Conservation (phyloP, 2,888 invertebrate species). For the Hypselothyrea guttata region DNA sequence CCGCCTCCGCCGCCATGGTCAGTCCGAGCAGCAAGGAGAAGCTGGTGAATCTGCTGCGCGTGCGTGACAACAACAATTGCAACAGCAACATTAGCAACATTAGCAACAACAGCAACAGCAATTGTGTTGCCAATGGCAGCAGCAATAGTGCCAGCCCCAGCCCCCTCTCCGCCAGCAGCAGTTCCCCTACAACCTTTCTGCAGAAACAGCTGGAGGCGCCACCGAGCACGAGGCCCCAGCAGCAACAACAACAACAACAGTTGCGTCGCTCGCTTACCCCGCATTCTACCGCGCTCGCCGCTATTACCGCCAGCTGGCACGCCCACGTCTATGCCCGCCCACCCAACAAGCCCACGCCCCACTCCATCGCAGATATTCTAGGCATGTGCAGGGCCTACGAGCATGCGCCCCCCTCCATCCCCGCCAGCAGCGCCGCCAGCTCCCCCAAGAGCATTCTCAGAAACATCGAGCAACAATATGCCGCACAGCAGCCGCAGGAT, state of each 20-base stretch:
- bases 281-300: slow-evolving; percentile 14
- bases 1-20: slow-evolving; percentile 51
- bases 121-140: slow-evolving; percentile 20
- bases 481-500: slow-evolving; percentile 68
- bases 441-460: slow-evolving; percentile 81
- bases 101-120: slow-evolving; percentile 41
- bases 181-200: slow-evolving; percentile 72
- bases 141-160: slow-evolving; percentile 45
- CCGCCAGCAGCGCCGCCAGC: slow-evolving; percentile 63
- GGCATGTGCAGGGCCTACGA: slow-evolving; percentile 82
- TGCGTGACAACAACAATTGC: slow-evolving; percentile 62
- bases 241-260: slow-evolving; percentile 35
- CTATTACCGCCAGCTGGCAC: slow-evolving; percentile 87
- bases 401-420: slow-evolving; percentile 28
- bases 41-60: slow-evolving; percentile 61
- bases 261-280: slow-evolving; percentile 39
- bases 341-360: slow-evolving; percentile 91
- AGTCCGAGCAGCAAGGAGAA: slow-evolving; percentile 75
- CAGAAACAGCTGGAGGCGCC: slow-evolving; percentile 76
- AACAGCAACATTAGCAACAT: slow-evolving; percentile 35
- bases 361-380: slow-evolving; percentile 93
- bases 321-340: slow-evolving; percentile 94
- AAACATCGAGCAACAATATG: slow-evolving; percentile 79
- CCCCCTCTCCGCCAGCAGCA: slow-evolving; percentile 41
- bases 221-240: slow-evolving; percentile 34